Percentiles rank a stretch among this genome's conserved stretches.
Conservation (phyloP, 2,888 invertebrate species). For the Apodemia zela region DNA sequence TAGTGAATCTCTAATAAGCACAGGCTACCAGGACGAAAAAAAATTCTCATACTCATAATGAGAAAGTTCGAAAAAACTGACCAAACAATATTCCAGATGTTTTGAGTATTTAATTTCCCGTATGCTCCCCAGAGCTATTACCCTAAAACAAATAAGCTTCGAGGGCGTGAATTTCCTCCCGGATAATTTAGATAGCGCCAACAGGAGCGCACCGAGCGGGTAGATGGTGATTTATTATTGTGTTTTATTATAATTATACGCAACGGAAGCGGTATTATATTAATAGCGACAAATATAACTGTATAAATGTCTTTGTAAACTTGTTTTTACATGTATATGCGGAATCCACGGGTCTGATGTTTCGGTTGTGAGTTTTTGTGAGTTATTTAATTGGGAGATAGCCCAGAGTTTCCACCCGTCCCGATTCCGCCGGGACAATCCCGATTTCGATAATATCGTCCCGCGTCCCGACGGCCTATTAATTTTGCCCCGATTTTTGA, state of each 20-base stretch:
- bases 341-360: too few relatives aligned
- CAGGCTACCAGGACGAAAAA: neutral
- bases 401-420: too few relatives aligned
- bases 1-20: too few relatives aligned
- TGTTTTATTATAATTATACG: constrained; percentile 73
- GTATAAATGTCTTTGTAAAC: neutral
- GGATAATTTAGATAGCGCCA: constrained; percentile 71
- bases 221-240: constrained; percentile 76
- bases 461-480: too few relatives aligned
- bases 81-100: constrained; percentile 27
- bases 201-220: constrained; percentile 37
- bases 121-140: constrained; percentile 58
- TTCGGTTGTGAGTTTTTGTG: too few relatives aligned
- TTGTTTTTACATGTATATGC: too few relatives aligned
- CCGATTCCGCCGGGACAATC: too few relatives aligned
- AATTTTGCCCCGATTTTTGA: too few relatives aligned
- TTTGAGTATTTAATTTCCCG: constrained; percentile 66
- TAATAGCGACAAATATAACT: constrained; percentile 23
- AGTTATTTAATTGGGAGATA: too few relatives aligned
- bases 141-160: constrained; percentile 65
- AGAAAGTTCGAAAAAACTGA: neutral
- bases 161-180: constrained; percentile 55
- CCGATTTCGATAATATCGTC: too few relatives aligned
- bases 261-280: constrained; percentile 52
- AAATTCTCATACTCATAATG: neutral